Evolutionary conservation across 2,113 vertebrate species (phyloP), one percentile per base, ranked within the genome.

Genomic region (Brevimyrus niger): DNA sequence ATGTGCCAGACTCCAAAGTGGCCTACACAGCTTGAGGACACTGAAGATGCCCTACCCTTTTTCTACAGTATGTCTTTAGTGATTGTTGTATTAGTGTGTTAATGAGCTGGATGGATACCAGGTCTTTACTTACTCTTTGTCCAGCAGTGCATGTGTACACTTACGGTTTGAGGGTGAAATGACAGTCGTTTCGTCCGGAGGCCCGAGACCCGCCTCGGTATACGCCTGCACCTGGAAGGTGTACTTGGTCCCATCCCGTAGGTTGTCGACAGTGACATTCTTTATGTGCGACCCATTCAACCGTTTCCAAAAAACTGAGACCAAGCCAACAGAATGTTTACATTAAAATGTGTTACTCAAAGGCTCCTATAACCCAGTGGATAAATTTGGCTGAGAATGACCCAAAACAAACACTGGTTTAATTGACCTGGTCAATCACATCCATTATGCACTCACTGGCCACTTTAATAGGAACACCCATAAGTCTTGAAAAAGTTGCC

Each of bases 201-300:
- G 80, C 3, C 89, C 89, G 23, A 47, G 1, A 15, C 80, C 80
- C 1, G 55, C 82, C 2, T 1, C 19, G 1, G 88, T 88, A 15
- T 17, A 1, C 0, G 31, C 88, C 17, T 47, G n/a, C 88, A 94
- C 90, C 27, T 4, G 90, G 47, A 93, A 89, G 31, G 2, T 38
- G 82, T 95, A 95, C 10, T 88, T 65, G 27, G 83, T 89, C 65
- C 89, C 76, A 55, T 90, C 91, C 85, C 88, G 19, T 48, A 95
- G 91, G 82, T 84, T 89, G 0, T 89, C 42, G 1, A 94, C 76
- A 19, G 89, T 93, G 44, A 94, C 53, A 42, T 86, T 92, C 90
- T 94, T 95, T 11, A 23, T 88, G 3, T 3, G 86, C 42, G 92
- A 92, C 46, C 94, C 90, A 21, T 35, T 44, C 82, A 95, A 90